Base-by-base conservation (phyloP, 2,888 invertebrate genomes). In the Cyrtodaria siliqua region DNA sequence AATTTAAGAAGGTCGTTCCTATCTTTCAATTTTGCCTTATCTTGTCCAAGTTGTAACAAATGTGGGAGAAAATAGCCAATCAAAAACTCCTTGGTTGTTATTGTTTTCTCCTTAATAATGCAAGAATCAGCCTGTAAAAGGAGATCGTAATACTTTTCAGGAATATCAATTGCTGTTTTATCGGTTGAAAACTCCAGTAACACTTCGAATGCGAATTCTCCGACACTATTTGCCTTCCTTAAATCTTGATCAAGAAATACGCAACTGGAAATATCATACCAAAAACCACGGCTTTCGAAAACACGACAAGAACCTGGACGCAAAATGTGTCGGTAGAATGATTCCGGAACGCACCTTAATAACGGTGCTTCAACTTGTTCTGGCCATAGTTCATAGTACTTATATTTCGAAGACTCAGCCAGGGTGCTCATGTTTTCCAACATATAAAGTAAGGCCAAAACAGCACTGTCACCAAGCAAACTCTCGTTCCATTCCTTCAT, bases 401-500 rank as follows among this genome's bases (percentile, higher is more conserved):
- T 14, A 26, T 79, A 72, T 27, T 60, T 50, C 1, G 24, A 1
- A 18, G 50, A 8, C 2, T 49, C 12, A 20, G 40, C 53, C 1
- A 62, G 26, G 1, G 27, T 16, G 0, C 47, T 24, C 18, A 79
- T 0, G n/a, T 61, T 62, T 44, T 78, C 62, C n/a, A 83, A 56
- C 12, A 82, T 56, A 24, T 69, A 9, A 0, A 83, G 61, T 44
- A 79, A 74, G 33, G 82, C 80, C 23, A 63, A 74, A 3, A 70
- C 68, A 9, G 72, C 27, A 16, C 80, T 66, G 69, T 82, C 83
- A 18, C 49, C 16, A 47, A 85, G 49, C 16, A 85, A 33, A 47
- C 44, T 57, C 18, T 70, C 52, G 52, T 85, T 85, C 85, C 85
- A 85, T 16, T 44, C 29, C 24, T 44, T 62, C 38, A 49, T 49